A percentile compares a stretch with the other conserved stretches of the same genome.
phyloP scores from a whole-genome alignment of 2,888 invertebrate species.

The Pterostichus niger region DNA sequence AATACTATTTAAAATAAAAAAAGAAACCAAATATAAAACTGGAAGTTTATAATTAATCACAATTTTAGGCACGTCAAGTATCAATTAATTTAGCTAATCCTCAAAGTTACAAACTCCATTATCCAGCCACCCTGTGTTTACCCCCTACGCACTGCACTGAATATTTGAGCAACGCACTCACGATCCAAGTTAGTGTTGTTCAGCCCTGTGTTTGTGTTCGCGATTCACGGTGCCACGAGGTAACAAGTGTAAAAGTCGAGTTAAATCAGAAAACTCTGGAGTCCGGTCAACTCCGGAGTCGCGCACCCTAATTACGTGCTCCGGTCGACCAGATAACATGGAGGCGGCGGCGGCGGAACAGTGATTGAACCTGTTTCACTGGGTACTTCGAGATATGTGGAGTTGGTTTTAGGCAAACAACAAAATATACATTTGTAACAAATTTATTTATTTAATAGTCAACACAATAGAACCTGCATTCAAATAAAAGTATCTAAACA shows the following conservation, averaged over 20 bases:
- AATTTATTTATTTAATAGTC: no score
- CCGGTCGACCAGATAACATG: constrained; percentile 44
- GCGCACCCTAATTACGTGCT: constrained; percentile 47
- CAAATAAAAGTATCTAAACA: no score
- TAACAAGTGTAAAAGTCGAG: constrained; percentile 49
- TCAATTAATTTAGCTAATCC: not conserved
- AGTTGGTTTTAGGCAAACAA: not conserved
- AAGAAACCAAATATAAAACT: not conserved
- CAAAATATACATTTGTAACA: no score
- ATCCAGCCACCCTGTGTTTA: not conserved
- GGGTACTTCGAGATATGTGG: not conserved
- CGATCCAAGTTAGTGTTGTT: not conserved
- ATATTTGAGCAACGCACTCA: constrained; percentile 39
- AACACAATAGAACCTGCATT: no score
- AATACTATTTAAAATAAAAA: no score
- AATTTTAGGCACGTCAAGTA: not conserved
- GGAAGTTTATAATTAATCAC: not conserved
- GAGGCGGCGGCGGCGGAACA: not conserved
- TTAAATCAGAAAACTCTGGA: constrained; percentile 45
- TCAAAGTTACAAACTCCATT: not conserved
- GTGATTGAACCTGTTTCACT: constrained; percentile 11
- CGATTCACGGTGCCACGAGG: not conserved
- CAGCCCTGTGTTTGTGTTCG: not conserved
- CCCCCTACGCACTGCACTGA: not conserved
- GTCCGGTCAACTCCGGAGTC: constrained; percentile 25